phyloP scores from a whole-genome alignment of 1,140 invertebrate species.

The Rhagoletis pomonella region DNA sequence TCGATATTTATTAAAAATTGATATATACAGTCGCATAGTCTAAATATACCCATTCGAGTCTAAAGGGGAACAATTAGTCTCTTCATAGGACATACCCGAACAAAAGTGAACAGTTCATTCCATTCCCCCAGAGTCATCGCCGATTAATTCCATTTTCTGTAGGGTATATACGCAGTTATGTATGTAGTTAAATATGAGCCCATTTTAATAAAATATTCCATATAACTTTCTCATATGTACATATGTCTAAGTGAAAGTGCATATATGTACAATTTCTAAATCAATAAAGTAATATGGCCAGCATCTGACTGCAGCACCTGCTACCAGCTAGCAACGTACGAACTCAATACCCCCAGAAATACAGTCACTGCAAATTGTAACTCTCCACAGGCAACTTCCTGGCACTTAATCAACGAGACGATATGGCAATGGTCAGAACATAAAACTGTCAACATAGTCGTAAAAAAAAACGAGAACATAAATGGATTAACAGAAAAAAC shows the following conservation, averaged over 20 bases:
- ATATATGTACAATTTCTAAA: neutral
- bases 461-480: neutral
- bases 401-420: neutral
- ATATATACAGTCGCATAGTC: no score
- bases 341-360: neutral
- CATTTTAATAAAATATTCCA: no score
- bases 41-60: no score
- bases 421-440: neutral
- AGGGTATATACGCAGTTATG: no score
- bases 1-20: no score
- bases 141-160: no score
- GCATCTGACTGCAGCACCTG: neutral
- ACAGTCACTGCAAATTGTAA: neutral
- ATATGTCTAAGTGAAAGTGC: neutral
- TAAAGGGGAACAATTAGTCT: no score
- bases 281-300: neutral
- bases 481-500: neutral
- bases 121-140: no score
- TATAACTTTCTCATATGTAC: neutral
- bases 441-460: constrained; percentile 4
- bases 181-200: no score
- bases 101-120: no score
- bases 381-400: neutral
- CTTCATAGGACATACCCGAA: no score
- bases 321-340: neutral